These are phyloP conservation scores for Candoia aspera DNA, from an alignment of 2,113 vertebrate genomes.

Conservation along the genomic window DNA sequence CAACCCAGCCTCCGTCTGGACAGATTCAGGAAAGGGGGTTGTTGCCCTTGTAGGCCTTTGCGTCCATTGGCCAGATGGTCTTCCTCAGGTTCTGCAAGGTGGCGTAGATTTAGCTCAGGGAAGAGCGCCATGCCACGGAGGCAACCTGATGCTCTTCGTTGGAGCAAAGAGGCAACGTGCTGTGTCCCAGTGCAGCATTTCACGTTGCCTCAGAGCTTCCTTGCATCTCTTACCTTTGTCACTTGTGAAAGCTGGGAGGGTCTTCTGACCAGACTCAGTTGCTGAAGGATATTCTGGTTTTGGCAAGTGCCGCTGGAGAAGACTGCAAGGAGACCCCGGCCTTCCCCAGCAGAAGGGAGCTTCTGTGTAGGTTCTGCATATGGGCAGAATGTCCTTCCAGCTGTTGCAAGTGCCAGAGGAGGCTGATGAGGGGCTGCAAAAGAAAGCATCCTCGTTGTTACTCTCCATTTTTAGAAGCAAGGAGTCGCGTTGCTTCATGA, in stretches of 20 bases:
- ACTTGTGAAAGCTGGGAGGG: not conserved
- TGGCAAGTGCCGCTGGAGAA: not conserved
- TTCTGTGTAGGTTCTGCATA: not conserved
- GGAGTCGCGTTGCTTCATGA: not conserved
- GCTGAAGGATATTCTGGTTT: not conserved
- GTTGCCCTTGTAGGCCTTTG: not conserved
- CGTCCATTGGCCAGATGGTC: not conserved
- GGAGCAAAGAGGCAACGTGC: not conserved
- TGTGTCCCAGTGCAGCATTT: not conserved
- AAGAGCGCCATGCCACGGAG: not conserved
- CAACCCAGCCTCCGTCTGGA: not conserved
- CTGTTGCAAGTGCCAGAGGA: not conserved
- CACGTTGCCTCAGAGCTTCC: not conserved
- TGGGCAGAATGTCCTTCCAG: not conserved
- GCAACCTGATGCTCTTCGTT: not conserved
- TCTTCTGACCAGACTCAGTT: not conserved
- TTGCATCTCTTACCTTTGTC: not conserved
- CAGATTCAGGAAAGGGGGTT: not conserved
- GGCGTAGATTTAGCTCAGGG: not conserved
- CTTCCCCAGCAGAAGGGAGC: not conserved
- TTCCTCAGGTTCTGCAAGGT: not conserved
- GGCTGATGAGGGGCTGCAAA: not conserved
- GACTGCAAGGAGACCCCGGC: not conserved
- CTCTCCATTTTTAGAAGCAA: not conserved
- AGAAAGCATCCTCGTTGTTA: not conserved